Evolutionary conservation across 2,113 vertebrate species (phyloP), one percentile per base, ranked within the genome.

Genomic region (Phrynosoma blainvillii): DNA sequence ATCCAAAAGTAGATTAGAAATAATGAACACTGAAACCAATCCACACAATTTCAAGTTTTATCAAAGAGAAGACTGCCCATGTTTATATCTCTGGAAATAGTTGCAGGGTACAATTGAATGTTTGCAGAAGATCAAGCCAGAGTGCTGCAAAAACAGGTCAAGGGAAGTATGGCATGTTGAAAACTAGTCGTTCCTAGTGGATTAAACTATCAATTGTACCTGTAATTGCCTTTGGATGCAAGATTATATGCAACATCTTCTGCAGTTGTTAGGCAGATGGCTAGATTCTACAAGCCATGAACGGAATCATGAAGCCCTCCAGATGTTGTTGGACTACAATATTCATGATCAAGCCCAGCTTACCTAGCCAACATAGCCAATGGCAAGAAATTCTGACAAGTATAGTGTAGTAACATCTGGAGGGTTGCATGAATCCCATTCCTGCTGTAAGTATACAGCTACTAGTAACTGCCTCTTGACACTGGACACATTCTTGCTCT

Each of bases 71-170:
- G 89, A 71, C 88, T 94, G 91, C 91, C 94, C 94, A 91, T 93
- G 87, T 94, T 94, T 94, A 93, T 92, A 85, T 92, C 90, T 91
- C 92, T 93, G 93, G 90, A 93, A 93, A 91, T 84, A 92, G 91
- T 94, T 94, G 78, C 87, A 91, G 93, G 93, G 82, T 88, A 42
- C 92, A 95, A 95, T 91, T 92, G 94, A 93, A 92, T 90, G 89
- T 93, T 89, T 94, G 86, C 90, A 92, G 88, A 89, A 89, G 92
- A 92, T 87, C 87, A 76, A 96, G 77, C 92, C 90, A 92, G 82
- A 95, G 88, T 18, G 52, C 92, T 95, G 68, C 86, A 93, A 93
- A 95, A 94, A 86, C 7, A 93, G 56, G n/a, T 47, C 16, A 83
- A 90, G 83, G n/a, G 79, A 89, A 93, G 84, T 62, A 91, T 68